These are phyloP conservation scores for Aleiodes sp. DNA, from an alignment of 1,140 invertebrate species.

Conservation along the genomic window DNA sequence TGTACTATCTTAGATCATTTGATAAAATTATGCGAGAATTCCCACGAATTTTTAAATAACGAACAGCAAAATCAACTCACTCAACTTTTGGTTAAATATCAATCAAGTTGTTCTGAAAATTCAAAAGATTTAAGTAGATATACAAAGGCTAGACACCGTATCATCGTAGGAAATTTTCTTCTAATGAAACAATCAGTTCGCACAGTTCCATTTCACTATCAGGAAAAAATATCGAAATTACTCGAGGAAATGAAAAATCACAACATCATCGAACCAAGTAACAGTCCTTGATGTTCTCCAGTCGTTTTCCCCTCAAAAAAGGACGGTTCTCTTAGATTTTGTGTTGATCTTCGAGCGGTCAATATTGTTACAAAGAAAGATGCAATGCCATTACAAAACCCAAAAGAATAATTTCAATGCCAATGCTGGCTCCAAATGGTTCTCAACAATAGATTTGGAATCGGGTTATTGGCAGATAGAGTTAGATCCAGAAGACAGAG, in stretches of 20 bases:
- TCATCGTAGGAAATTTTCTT: neutral
- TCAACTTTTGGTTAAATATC: neutral
- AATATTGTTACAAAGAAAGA: constrained; percentile 58
- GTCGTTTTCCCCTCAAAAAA: constrained; percentile 58
- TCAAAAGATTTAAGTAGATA: neutral
- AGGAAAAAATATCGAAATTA: constrained; percentile 39
- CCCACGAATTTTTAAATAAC: neutral
- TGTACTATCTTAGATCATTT: neutral
- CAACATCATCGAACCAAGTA: constrained; percentile 24
- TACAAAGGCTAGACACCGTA: neutral
- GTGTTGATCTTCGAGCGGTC: constrained; percentile 60
- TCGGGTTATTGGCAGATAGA: constrained; percentile 57
- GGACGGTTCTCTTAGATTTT: constrained; percentile 61
- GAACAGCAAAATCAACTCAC: neutral
- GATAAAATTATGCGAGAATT: neutral
- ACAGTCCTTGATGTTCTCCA: constrained; percentile 31
- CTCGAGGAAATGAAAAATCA: constrained; percentile 25
- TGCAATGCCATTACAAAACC: constrained; percentile 41
- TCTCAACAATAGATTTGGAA: constrained; percentile 49
- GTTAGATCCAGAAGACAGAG: constrained; percentile 46
- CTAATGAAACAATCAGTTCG: constrained; percentile 1
- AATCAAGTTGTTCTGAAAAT: neutral
- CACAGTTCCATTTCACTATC: neutral
- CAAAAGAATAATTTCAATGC: constrained; percentile 41
- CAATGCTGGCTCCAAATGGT: constrained; percentile 35